Evolutionary conservation across 2,797 vertebrate genomes (phyloP), one percentile per base, ranked within the genome.

Genomic region (Pangasius djambal): DNA sequence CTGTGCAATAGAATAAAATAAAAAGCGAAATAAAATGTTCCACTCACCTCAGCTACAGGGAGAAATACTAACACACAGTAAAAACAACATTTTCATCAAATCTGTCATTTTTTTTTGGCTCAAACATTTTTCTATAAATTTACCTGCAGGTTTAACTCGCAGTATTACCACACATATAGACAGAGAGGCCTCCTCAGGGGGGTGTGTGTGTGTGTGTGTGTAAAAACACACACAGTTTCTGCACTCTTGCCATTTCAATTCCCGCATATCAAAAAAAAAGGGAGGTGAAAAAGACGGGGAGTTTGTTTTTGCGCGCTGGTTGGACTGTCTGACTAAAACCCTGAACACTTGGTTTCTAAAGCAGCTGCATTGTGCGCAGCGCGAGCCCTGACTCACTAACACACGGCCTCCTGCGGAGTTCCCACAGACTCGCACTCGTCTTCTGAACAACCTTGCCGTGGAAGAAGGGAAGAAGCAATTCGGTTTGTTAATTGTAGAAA

Each of bases 321-420:
- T 94, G 92, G 91, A 91, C 96, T 97, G 92, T 95, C 97, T 98
- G 93, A 91, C 97, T 98, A 96, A 95, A 94, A 94, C 94, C 97
- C 97, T 95, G 95, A 89, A 93, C n/a, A 96, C 96, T 97, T 95
- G 96, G 95, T 93, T 94, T 97, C 97, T 98, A 98, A 94, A 93
- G 96, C 96, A 95, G 95, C 97, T 98, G 97, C 97, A 98, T 98
- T 98, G 97, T 97, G 97, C 97, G 97, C 97, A 98, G 97, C 95
- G 95, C 95, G 88, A 89, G 89, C 97, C 97, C 97, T 98, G 93
- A 92, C 97, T 98, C 91, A 93, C 96, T 97, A 96, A 61, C 92
- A 67, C 92, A 89, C 92, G 94, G 67, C 92, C 88, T 96, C 92
- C 92, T 93, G 94, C 90, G 89, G 90, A 86, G 94, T 92, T 90